Base-by-base conservation (phyloP, 2,797 vertebrate genomes). In the Euphonia xanthogaster region DNA sequence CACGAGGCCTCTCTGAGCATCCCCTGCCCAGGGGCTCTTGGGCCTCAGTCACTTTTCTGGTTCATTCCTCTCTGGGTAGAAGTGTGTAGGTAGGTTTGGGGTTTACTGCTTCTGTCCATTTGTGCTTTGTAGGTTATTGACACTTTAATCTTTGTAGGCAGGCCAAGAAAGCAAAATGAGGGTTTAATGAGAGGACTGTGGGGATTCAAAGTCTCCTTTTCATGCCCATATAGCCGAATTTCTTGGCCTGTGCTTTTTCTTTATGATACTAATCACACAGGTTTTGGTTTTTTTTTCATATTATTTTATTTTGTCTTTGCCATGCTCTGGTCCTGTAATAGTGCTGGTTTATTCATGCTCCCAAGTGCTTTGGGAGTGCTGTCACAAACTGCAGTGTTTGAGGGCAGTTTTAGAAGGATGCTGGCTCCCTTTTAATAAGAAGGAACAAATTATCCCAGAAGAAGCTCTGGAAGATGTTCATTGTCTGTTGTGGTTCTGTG, bases 21-120 rank as follows among this genome's bases (percentile, higher is more conserved):
- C 79, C 45, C 51, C 16, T 84, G 66, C 11, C 17, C 0, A 0
- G 31, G 51, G 39, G 4, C 0, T 44, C 8, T 3, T 1, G 4
- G n/a, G 9, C 0, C 3, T 61, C 5, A 39, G 6, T 31, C 6
- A 0, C 10, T 31, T 72, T 57, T 50, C 25, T 82, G 22, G 1
- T 42, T 86, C 2, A 2, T 87, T 86, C 28, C 74, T 40, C 33
- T 37, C n/a, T 42, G 16, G 20, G 7, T 17, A 33, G 39, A 45
- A 51, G 12, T 1, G 0, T 7, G 3, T 15, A 30, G 31, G 15
- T 21, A 51, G 50, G 37, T 62, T 45, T 47, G 18, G 0, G 4
- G 37, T 57, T 79, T 76, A 3, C 3, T 81, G 2, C 19, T 92
- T 76, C 24, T 71, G 31, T 51, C 39, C 14, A 5, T 57, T 60